Evolutionary conservation across 2,797 vertebrate genomes (phyloP), one percentile per base, ranked within the genome.

Genomic region (Sylvilagus floridanus): DNA sequence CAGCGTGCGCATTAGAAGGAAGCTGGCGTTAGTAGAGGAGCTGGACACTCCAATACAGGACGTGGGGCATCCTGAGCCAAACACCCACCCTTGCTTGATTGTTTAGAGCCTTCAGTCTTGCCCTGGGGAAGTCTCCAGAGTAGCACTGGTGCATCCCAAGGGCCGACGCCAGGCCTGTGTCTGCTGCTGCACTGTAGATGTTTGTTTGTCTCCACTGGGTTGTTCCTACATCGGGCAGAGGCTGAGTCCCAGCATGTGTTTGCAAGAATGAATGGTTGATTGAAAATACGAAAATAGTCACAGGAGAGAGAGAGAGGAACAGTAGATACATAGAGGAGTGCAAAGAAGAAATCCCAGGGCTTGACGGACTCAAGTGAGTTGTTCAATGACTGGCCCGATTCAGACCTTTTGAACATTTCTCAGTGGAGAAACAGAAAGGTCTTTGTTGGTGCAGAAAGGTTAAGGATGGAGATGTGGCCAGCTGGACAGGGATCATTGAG

Each of bases 371-470:
- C 93, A 75, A 69, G 32, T 71, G 94, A 73, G 47, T 5, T 9
- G 81, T 24, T 22, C 92, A 66, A 0, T 96, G 93, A 93, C 94
- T 95, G 93, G 93, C 72, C 62, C 28, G 84, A 96, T 89, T 94
- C 89, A 96, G 72, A 32, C 76, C 63, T 68, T 71, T 35, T 52
- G 79, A 77, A 76, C 60, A 14, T 57, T 90, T 91, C 54, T 93
- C 50, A 26, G 84, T 77, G 72, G 87, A 87, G 66, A 81, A 88
- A 96, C 94, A 97, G 91, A 96, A 88, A 47, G 84, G n/a, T 86
- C 90, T 97, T 97, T 95, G 95, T 97, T 92, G 50, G 50, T 86
- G 2, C 30, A 76, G 22, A 90, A 66, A 63, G 77, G 28, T 92
- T 90, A 65, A 90, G 89, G 83, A 19, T 21, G 72, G 83, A 79